Conservation (phyloP, 2,113 vertebrate species). For the Hippocampus guttulatus region DNA sequence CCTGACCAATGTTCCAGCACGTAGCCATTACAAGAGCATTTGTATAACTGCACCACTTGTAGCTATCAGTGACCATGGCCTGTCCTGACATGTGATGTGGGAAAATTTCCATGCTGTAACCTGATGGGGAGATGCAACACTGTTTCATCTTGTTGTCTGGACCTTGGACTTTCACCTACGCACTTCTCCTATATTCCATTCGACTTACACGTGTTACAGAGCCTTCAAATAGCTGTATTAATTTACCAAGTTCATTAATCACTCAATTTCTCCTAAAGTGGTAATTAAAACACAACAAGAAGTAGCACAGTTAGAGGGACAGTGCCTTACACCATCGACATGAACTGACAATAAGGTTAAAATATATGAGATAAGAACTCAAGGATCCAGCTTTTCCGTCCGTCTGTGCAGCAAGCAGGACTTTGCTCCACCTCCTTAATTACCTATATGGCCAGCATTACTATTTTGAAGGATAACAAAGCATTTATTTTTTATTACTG, state of each 20-base stretch:
- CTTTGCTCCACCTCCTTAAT: not conserved
- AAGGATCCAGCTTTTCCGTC: not conserved
- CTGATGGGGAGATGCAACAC: not conserved
- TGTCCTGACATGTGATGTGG: not conserved
- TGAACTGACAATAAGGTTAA: not conserved
- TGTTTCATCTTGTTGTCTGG: not conserved
- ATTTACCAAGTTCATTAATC: not conserved
- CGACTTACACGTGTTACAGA: not conserved
- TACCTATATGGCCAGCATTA: not conserved
- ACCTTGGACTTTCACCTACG: not conserved
- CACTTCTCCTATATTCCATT: not conserved
- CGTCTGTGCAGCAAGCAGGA: not conserved
- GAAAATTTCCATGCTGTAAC: slow-evolving; percentile 4
- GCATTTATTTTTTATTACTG: not conserved
- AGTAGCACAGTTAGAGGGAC: not conserved
- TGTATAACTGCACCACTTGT: not conserved
- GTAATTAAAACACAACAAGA: not conserved
- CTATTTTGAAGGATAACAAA: not conserved
- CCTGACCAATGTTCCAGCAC: not conserved
- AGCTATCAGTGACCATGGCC: slow-evolving; percentile 1
- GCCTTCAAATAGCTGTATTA: not conserved
- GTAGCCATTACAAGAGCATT: not conserved
- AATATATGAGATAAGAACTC: not conserved
- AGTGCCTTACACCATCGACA: not conserved
- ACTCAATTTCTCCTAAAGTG: not conserved